These are phyloP conservation scores for Kobus ellipsiprymnus DNA, from an alignment of 2,113 vertebrate genomes.

Conservation along the genomic window DNA sequence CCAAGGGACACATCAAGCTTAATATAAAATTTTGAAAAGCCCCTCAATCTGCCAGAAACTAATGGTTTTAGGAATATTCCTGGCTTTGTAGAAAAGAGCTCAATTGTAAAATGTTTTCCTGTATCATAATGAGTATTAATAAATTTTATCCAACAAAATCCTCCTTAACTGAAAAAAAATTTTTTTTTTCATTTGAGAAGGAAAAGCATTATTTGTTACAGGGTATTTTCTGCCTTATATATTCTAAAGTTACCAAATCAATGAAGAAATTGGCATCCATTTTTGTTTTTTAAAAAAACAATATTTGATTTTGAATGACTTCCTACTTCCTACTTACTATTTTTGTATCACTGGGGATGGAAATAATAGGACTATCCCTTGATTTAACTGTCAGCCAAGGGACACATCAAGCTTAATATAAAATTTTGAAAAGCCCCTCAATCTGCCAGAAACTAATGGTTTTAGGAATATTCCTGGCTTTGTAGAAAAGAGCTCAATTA, in stretches of 20 bases:
- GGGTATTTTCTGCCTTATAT: not conserved
- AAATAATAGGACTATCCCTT: not conserved
- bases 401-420: not conserved
- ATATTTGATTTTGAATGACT: conserved; percentile 23
- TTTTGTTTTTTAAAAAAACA: not conserved
- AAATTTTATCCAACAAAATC: not conserved
- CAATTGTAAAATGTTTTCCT: not conserved
- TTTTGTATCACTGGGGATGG: not conserved
- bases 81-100: not conserved
- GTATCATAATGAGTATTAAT: not conserved
- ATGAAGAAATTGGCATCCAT: not conserved
- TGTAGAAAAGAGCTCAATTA: not conserved
- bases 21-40: not conserved
- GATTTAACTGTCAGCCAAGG: not conserved
- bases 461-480: not conserved
- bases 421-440: not conserved
- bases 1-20: not conserved
- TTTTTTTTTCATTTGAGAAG: not conserved
- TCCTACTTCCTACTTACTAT: not conserved
- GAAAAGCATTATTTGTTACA: not conserved
- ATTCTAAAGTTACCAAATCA: not conserved
- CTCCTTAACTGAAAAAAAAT: not conserved
- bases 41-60: not conserved
- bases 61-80: not conserved
- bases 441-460: not conserved